phyloP scores from a whole-genome alignment of 2,113 vertebrate species.

The Campylorhamphus procurvoides region DNA sequence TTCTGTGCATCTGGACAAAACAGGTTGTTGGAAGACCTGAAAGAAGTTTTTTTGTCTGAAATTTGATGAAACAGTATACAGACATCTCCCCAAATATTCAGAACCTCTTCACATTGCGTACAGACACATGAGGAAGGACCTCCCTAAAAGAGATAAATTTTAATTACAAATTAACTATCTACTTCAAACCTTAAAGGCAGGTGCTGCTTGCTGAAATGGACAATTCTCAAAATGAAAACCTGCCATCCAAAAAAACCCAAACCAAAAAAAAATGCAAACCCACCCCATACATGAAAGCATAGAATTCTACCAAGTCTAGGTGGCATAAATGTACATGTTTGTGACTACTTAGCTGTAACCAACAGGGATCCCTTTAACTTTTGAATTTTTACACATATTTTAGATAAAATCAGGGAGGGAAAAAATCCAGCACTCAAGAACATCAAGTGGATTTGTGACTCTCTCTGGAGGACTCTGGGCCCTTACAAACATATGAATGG shows the following conservation, averaged over 20 bases:
- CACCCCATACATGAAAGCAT: not conserved
- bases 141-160: not conserved
- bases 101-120: not conserved
- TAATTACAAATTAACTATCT: not conserved
- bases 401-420: conserved; percentile 39
- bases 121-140: not conserved
- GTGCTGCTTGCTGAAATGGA: not conserved
- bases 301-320: not conserved
- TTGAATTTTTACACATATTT: conserved; percentile 61
- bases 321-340: not conserved
- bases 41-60: not conserved
- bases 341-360: conserved; percentile 11
- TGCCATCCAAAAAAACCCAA: not conserved
- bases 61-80: not conserved
- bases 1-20: not conserved
- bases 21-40: not conserved
- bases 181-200: not conserved
- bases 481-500: conserved; percentile 44
- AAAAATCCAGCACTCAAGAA: conserved; percentile 46
- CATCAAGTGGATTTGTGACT: conserved; percentile 57
- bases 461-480: conserved; percentile 25
- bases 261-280: not conserved
- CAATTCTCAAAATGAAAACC: not conserved
- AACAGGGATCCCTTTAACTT: conserved; percentile 45
- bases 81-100: not conserved